Conservation (phyloP, 2,797 vertebrate genomes). For the Pterois miles region DNA sequence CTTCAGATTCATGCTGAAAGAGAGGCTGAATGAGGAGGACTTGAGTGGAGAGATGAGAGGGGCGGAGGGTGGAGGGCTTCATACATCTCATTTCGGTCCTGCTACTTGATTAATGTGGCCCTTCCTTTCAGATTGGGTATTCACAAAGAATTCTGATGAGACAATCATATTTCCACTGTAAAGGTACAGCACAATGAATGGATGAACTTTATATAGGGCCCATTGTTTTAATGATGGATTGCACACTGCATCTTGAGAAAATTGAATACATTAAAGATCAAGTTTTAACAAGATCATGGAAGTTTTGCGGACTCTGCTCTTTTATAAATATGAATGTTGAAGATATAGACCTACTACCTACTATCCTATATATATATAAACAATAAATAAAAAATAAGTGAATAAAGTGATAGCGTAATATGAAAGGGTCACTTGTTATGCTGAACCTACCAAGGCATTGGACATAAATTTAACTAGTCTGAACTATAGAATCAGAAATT, state of each 20-base stretch:
- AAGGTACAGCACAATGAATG: constrained; percentile 37
- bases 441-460: background rate
- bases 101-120: constrained; percentile 65
- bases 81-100: constrained; percentile 36
- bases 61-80: constrained; percentile 1
- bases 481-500: background rate
- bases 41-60: background rate
- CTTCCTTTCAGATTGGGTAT: constrained; percentile 29
- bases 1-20: background rate
- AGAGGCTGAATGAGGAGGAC: background rate
- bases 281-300: constrained; percentile 22
- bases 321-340: constrained; percentile 6
- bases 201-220: constrained; percentile 29
- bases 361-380: no score
- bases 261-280: constrained; percentile 47
- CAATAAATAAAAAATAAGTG: no score
- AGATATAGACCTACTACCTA: background rate
- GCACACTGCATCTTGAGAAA: constrained; percentile 19
- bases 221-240: constrained; percentile 73
- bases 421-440: background rate
- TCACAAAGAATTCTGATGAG: constrained; percentile 62
- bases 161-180: constrained; percentile 54
- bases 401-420: background rate
- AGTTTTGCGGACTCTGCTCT: constrained; percentile 35
- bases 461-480: background rate